Percentiles rank a stretch among this genome's conserved stretches.
Conservation (phyloP, 2,797 vertebrate species). For the Enteromius trimaculatus region DNA sequence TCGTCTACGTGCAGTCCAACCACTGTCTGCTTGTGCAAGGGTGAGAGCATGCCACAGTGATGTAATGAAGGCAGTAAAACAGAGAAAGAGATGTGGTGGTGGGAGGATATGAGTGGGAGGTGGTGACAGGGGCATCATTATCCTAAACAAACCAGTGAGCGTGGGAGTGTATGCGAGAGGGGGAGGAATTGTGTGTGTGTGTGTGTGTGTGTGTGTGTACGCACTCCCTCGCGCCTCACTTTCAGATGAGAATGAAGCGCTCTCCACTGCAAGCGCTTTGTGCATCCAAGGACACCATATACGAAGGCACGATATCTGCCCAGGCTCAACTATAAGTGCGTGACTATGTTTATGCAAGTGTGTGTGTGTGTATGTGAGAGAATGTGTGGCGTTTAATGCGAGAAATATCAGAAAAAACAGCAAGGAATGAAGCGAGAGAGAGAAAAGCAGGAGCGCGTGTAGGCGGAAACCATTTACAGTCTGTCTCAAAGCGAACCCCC, state of each 20-base stretch:
- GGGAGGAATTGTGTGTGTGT: constrained; percentile 48
- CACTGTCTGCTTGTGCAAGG: constrained; percentile 40
- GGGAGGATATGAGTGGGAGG: constrained; percentile 68
- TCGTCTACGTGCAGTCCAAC: constrained; percentile 19
- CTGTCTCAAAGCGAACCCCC: constrained; percentile 63
- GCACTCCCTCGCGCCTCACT: not conserved
- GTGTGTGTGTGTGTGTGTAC: constrained; percentile 70
- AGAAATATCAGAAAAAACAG: constrained; percentile 32
- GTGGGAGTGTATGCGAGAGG: constrained; percentile 76
- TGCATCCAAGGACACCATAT: constrained; percentile 59
- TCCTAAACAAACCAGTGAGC: constrained; percentile 76
- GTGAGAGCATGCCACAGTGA: constrained; percentile 58
- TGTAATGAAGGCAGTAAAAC: constrained; percentile 46
- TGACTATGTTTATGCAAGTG: constrained; percentile 37
- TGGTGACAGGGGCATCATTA: constrained; percentile 81
- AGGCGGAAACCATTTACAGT: constrained; percentile 74
- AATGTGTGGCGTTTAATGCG: constrained; percentile 23
- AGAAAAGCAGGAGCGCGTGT: constrained; percentile 68
- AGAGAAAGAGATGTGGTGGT: constrained; percentile 40
- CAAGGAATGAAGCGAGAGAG: constrained; percentile 17
- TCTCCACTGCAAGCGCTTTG: constrained; percentile 28
- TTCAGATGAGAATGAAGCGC: constrained; percentile 10
- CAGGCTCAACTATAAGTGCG: constrained; percentile 32
- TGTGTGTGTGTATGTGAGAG: constrained; percentile 33
- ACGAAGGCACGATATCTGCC: constrained; percentile 51